phyloP scores from a whole-genome alignment of 1,140 invertebrate species.

The Zaprionus gabonicus region DNA sequence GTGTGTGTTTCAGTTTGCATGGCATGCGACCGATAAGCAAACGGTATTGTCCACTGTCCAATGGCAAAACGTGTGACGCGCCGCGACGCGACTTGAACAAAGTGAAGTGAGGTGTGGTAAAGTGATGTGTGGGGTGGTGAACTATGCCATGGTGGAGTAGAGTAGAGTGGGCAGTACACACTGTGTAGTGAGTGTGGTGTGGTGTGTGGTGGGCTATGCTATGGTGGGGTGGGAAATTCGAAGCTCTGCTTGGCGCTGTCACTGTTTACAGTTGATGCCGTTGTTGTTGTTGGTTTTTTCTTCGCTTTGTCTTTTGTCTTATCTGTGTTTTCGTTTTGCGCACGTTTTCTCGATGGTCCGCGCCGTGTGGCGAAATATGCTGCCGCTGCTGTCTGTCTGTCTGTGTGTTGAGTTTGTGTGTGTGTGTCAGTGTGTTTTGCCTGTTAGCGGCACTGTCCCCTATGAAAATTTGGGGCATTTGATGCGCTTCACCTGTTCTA shows the following conservation, averaged over 20 bases:
- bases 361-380: conserved; percentile 59
- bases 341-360: conserved; percentile 63
- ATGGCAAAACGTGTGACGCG: conserved; percentile 17
- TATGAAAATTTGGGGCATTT: conserved; percentile 40
- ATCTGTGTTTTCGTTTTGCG: conserved; percentile 72
- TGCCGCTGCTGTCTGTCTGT: not conserved
- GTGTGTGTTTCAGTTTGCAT: conserved; percentile 22
- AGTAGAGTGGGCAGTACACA: not conserved
- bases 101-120: not conserved
- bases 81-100: not conserved
- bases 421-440: not conserved
- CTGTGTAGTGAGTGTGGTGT: not conserved
- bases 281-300: conserved; percentile 10
- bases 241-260: not conserved
- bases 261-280: conserved; percentile 8
- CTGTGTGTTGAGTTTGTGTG: not conserved
- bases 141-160: not conserved
- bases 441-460: not conserved
- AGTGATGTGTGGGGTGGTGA: not conserved
- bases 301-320: conserved; percentile 55
- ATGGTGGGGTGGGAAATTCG: not conserved
- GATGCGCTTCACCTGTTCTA: conserved; percentile 38
- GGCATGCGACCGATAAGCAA: conserved; percentile 58
- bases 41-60: conserved; percentile 48
- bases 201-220: not conserved